phyloP scores from a whole-genome alignment of 2,888 invertebrate genomes.

The Caradrina clavipalpis region DNA sequence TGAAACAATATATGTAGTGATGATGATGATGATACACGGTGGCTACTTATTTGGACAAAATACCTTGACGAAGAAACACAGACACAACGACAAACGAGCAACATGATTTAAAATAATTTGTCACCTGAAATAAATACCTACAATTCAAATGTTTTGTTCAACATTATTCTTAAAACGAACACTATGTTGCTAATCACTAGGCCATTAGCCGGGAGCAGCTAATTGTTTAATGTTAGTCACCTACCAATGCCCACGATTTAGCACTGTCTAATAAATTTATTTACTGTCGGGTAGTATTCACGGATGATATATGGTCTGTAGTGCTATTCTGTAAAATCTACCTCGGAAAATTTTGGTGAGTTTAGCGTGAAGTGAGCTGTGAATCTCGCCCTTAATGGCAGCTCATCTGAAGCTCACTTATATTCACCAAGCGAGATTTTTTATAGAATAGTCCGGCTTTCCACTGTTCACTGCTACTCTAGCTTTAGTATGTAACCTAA shows the following conservation, averaged over 20 bases:
- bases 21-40: too few relatives aligned
- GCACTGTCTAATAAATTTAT: slow-evolving; percentile 21
- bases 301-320: slow-evolving; percentile 2
- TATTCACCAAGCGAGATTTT: too few relatives aligned
- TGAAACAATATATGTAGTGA: too few relatives aligned
- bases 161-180: slow-evolving; percentile 16
- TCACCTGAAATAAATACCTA: slow-evolving; percentile 17
- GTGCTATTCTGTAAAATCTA: too few relatives aligned
- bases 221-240: slow-evolving; percentile 34
- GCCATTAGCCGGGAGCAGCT: slow-evolving; percentile 20
- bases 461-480: too few relatives aligned
- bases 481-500: too few relatives aligned
- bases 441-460: too few relatives aligned
- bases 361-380: too few relatives aligned
- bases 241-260: slow-evolving; percentile 16
- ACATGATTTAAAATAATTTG: slow-evolving; percentile 3
- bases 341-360: too few relatives aligned
- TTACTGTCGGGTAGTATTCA: slow-evolving; percentile 4
- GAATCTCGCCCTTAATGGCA: too few relatives aligned
- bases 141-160: slow-evolving; percentile 13
- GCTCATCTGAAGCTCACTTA: too few relatives aligned
- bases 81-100: background rate
- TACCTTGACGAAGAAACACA: background rate
- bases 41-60: background rate
- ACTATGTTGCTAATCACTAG: slow-evolving; percentile 30